phyloP scores from a whole-genome alignment of 1,140 invertebrate species.

The Drosophila lacteicornis region DNA sequence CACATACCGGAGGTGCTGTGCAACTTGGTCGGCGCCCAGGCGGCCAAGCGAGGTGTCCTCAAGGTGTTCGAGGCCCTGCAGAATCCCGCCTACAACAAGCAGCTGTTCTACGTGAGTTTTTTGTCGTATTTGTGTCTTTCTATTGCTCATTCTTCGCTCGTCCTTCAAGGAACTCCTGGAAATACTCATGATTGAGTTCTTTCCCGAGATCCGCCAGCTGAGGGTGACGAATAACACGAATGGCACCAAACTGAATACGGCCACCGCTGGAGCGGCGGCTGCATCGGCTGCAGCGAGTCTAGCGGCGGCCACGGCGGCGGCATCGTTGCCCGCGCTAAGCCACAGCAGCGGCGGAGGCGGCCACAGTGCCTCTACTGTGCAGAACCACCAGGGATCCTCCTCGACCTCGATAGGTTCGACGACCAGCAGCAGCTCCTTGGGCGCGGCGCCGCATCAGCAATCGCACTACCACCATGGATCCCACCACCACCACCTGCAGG shows the following conservation, averaged over 20 bases:
- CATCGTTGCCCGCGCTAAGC: conserved; percentile 52
- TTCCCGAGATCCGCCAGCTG: conserved; percentile 88
- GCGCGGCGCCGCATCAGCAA: conserved; percentile 31
- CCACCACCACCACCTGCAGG: conserved; percentile 35
- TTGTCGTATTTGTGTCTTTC: conserved; percentile 18
- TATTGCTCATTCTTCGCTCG: not conserved
- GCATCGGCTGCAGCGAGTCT: conserved; percentile 53
- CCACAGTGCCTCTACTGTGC: conserved; percentile 14
- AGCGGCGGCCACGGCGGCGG: conserved; percentile 64
- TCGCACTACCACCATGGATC: conserved; percentile 45
- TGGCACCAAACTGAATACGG: conserved; percentile 65
- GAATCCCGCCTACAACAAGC: conserved; percentile 94
- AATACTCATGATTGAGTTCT: conserved; percentile 89
- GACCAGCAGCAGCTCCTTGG: conserved; percentile 3
- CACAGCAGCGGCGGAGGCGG: conserved; percentile 28
- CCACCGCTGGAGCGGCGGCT: conserved; percentile 65
- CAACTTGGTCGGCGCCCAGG: conserved; percentile 93
- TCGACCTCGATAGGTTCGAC: not conserved
- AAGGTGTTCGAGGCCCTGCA: conserved; percentile 96
- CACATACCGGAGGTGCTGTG: conserved; percentile 92
- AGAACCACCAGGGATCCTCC: conserved; percentile 18
- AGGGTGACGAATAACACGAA: conserved; percentile 57
- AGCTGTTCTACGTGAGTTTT: conserved; percentile 94
- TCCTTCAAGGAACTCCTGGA: conserved; percentile 90
- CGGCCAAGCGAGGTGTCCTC: conserved; percentile 91